Evolutionary conservation across 2,113 vertebrate genomes (phyloP), one percentile per base, ranked within the genome.

Genomic region (Tachuris rubrigastra): DNA sequence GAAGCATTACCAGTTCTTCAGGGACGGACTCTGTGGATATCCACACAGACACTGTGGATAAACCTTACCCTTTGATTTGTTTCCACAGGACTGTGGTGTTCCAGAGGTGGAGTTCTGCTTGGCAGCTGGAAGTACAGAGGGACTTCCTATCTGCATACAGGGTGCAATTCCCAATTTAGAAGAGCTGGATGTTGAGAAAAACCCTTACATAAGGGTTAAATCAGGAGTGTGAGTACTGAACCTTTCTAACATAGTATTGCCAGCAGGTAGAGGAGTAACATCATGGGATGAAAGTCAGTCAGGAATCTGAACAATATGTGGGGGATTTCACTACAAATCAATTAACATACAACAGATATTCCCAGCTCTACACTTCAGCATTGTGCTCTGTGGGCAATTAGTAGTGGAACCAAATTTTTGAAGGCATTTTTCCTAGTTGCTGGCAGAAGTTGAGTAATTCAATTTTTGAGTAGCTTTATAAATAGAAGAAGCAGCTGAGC

Each of bases 221-320:
- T 98, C 98, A 33, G 99, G 98, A 97, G 98, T 98, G 99, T 99
- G 95, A 85, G 98, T 98, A 96, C 91, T 88, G 42, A n/a, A 33
- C 7, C 8, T 78, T 62, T 85, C 35, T 21, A 71, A 31, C 23
- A 68, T 13, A 6, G 8, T 35, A 84, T 87, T 96, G 15, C 27
- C 33, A 89, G 33, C 73, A 30, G 6, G 19, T 85, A 75, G 52
- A 74, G 46, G 21, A 20, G 31, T 30, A 33, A 39, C 8, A 10
- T 33, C 37, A 42, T 10, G 14, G 23, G 27, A 9, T 67, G 53
- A 52, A 83, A 84, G 27, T 74, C 60, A 37, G 14, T 53, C 62
- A 75, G 83, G 1, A 2, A 30, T 13, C 73, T 27, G 47, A 86
- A 42, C 35, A 25, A 2, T 55, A 55, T 67, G 44, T 55, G 8